Percentiles rank a stretch among this genome's conserved stretches.
Evolutionary conservation across 2,888 invertebrate genomes (phyloP).

Genomic region (Chrysolina haemoptera): DNA sequence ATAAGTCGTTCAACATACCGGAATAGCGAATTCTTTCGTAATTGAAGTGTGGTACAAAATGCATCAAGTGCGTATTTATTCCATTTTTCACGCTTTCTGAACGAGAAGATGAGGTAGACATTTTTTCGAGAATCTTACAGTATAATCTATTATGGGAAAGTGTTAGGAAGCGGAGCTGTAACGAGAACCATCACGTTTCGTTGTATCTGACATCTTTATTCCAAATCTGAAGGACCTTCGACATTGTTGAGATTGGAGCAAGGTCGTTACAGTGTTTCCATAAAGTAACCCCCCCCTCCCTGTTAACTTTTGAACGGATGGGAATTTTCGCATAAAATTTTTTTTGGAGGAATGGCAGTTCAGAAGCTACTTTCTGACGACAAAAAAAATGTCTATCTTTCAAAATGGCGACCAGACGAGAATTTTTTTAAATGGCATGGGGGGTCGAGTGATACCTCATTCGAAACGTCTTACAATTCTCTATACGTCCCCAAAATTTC

Average conservation of each 20-base stretch:
- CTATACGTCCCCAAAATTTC: too few relatives aligned
- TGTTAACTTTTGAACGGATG: too few relatives aligned
- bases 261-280: too few relatives aligned
- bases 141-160: conserved; percentile 18
- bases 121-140: conserved; percentile 8
- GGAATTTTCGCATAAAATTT: too few relatives aligned
- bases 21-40: conserved; percentile 21
- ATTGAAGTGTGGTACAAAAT: conserved; percentile 28
- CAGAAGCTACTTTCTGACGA: too few relatives aligned
- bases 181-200: conserved; percentile 3
- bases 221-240: not conserved
- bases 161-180: conserved; percentile 10
- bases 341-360: too few relatives aligned
- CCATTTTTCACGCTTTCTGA: conserved; percentile 45
- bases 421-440: too few relatives aligned
- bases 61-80: conserved; percentile 30
- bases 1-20: conserved; percentile 23
- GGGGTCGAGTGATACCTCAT: too few relatives aligned
- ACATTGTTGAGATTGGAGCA: not conserved
- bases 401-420: too few relatives aligned
- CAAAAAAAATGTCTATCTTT: too few relatives aligned
- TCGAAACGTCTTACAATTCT: too few relatives aligned
- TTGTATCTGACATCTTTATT: not conserved
- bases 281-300: too few relatives aligned
- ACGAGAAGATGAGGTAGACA: conserved; percentile 36